Base-by-base conservation (phyloP, 2,888 invertebrate genomes). In the Plebejus argus region DNA sequence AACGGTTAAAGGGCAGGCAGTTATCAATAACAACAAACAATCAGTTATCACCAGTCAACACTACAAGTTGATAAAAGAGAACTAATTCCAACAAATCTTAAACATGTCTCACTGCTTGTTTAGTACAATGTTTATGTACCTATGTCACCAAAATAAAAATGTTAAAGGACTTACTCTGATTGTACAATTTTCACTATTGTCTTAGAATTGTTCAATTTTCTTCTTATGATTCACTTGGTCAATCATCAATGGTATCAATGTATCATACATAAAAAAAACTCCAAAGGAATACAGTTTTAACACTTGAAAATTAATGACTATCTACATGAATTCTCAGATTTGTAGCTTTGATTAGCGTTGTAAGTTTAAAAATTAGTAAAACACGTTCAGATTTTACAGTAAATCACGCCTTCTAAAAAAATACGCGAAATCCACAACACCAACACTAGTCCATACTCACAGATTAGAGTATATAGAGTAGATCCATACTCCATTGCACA, bases 131-230 rank as follows among this genome's bases (percentile, higher is more conserved):
- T 28, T 28, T 18, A 28, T 33, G 23, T n/a, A n/a, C n/a, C n/a
- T 33, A 15, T 66, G 15, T 28, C 7, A 28, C 6, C 18, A 66
- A 23, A 66, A 20, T 33, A 66, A 61, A 61, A 23, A 23, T 1
- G 66, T 23, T 76, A 76, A 3, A 70, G 75, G 20, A 78, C 82
- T 80, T 78, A 81, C 82, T 79, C 71, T 79, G 79, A 79, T 49
- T 12, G 8, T 10, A 4, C 53, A 78, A 79, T 76, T 77, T 79
- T 77, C 76, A 66, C 76, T 75, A 75, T 79, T 79, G 76, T 79
- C 70, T 78, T 76, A 58, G 0, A 10, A 20, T 4, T 61, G 61
- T 61, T 77, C 76, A 76, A 79, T 79, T 61, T 70, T 66, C 23
- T 28, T 23, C n/a, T 33, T 74, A 74, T 74, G 74, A 74, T 74